Base-by-base conservation (phyloP, 2,888 invertebrate genomes). In the Temnothorax ravouxi region DNA sequence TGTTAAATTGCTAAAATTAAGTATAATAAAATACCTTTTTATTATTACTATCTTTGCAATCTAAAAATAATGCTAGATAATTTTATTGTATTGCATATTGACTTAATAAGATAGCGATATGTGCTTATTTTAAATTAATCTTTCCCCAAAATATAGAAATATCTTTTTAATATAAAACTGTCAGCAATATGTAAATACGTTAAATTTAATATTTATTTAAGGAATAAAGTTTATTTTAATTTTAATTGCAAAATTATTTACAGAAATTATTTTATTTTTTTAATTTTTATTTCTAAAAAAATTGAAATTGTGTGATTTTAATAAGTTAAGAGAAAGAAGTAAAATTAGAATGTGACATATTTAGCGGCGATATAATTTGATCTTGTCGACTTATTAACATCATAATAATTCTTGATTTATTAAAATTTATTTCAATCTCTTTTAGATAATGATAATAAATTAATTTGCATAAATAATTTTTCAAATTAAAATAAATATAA, bases 351-450 rank as follows among this genome's bases (percentile, higher is more conserved):
- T 29, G 29, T 8, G 3, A 61, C 9, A 34, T 59, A 59, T 59
- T 59, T 59, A n/a, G 3, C 8, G 29, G 0, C 18, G 2, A 59
- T 38, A 29, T 38, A 62, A 38, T 38, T 62, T 38, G 5, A 29
- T 59, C 2, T 15, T 15, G 0, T 18, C 8, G 1, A 61, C 4
- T 61, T 34, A 18, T n/a, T 59, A 15, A 59, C 4, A 59, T 34
- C 9, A 59, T 59, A 59, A 59, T 59, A 59, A 34, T 61, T 61
- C 34, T 34, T 34, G 18, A 62, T 38, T 62, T 62, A 62, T 38
- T 62, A 34, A 18, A 29, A 29, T 29, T 29, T 34, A 61, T 61
- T 61, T 61, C 1, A 15, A 18, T 59, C 34, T 34, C 6, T 29
- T 2, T 29, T 8, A 4, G 8, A 59, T 29, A 59, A 59, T 29